Conservation (phyloP, 1,140 invertebrate species). For the Cherax destructor region DNA sequence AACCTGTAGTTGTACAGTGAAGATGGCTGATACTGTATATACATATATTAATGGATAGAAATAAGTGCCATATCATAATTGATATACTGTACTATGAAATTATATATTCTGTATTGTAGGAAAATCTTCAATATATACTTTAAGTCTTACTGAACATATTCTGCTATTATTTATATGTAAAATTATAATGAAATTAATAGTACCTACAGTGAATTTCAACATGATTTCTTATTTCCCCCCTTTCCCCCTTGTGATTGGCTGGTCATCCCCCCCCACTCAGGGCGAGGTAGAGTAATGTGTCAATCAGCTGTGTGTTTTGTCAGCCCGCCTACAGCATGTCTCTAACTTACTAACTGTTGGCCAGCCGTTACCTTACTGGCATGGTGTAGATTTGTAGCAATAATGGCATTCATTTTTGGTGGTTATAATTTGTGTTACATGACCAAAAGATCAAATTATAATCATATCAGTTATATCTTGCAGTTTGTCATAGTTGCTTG, state of each 20-base stretch:
- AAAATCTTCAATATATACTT: conserved; percentile 2
- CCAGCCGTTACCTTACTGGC: conserved; percentile 56
- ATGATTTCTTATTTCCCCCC: conserved; percentile 52
- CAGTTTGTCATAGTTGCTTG: neutral
- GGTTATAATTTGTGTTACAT: too few relatives aligned
- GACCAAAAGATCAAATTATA: too few relatives aligned
- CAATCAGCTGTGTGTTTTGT: conserved; percentile 41
- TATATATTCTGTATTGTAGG: neutral
- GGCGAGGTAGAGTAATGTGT: conserved; percentile 62
- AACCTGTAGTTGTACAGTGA: neutral
- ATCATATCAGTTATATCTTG: too few relatives aligned
- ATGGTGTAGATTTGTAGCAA: conserved; percentile 34
- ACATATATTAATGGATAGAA: neutral
- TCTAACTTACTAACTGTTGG: conserved; percentile 66
- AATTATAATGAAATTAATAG: neutral
- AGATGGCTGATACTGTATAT: neutral
- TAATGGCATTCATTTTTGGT: conserved; percentile 29
- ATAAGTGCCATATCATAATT: neutral
- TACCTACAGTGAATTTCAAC: conserved; percentile 56
- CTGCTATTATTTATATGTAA: neutral
- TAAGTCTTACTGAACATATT: conserved; percentile 1
- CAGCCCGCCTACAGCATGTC: conserved; percentile 48
- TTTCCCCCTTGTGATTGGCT: conserved; percentile 50
- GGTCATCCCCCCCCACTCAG: conserved; percentile 63
- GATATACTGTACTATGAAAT: neutral